Percentiles rank a stretch among this genome's conserved stretches.
Evolutionary conservation across 2,113 vertebrate genomes (phyloP).

Genomic region (Arizona elegans): DNA sequence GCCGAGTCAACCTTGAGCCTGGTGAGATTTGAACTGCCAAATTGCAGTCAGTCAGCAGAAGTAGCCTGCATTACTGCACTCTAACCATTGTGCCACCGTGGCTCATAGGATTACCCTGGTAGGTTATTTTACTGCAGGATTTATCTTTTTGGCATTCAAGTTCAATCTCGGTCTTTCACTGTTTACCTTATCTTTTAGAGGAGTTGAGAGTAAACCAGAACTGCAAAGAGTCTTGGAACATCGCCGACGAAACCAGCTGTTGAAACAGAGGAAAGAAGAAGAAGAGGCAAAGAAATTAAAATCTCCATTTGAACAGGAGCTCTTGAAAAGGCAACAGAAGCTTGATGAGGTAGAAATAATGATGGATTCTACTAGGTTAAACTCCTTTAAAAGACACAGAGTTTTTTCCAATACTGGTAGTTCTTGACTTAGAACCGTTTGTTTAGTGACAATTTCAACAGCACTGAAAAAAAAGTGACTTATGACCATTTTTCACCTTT

Average conservation of each 20-base stretch:
- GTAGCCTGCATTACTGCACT: no score
- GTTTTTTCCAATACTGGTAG: background rate
- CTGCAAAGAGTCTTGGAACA: conserved; percentile 90
- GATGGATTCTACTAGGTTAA: background rate
- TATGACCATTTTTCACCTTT: no score
- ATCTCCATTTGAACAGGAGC: conserved; percentile 90
- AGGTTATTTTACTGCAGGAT: background rate
- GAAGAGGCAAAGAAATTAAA: conserved; percentile 85
- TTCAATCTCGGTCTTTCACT: background rate
- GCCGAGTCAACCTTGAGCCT: no score
- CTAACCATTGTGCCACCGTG: no score
- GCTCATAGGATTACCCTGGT: background rate
- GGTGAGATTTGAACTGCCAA: no score
- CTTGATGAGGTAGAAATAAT: conserved; percentile 81
- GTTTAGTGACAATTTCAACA: no score
- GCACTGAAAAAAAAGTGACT: no score
- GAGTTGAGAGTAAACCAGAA: conserved; percentile 85
- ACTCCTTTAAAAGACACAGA: background rate
- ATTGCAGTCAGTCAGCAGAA: no score
- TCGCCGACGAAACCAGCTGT: conserved; percentile 85
- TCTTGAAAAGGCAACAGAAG: conserved; percentile 85
- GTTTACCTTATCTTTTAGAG: conserved; percentile 58
- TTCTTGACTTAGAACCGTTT: no score
- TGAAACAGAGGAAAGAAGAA: conserved; percentile 85
- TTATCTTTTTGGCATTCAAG: background rate